Conservation (phyloP, 2,113 vertebrate genomes). For the Rhynchomys soricoides region DNA sequence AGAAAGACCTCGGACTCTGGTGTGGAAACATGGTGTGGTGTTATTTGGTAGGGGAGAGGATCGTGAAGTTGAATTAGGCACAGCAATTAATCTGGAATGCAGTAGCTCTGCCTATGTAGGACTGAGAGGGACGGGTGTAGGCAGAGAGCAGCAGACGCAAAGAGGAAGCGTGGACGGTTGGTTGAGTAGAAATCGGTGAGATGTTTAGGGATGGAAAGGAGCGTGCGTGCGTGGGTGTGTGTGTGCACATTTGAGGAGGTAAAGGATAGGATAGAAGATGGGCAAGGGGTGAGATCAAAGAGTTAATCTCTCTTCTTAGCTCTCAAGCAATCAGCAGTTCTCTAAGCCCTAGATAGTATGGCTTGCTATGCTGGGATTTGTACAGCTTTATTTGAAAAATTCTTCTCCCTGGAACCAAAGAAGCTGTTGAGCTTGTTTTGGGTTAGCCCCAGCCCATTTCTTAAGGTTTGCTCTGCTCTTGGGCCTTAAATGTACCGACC, state of each 20-base stretch:
- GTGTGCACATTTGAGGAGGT: background rate
- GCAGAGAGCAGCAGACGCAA: conserved; percentile 62
- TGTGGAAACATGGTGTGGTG: background rate
- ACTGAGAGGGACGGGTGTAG: conserved; percentile 4
- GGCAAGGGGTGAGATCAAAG: conserved; percentile 24
- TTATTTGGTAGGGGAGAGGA: background rate
- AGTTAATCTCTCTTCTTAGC: conserved; percentile 50
- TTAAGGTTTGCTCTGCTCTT: background rate
- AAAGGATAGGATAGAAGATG: background rate
- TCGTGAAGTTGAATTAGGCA: background rate
- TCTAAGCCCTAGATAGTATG: background rate
- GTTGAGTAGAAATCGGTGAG: conserved; percentile 49
- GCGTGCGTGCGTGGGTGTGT: no score
- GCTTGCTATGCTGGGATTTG: conserved; percentile 1
- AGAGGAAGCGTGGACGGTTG: conserved; percentile 59
- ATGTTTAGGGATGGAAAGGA: conserved; percentile 22
- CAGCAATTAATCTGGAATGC: background rate
- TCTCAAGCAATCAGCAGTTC: conserved; percentile 11
- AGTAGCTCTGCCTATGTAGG: background rate
- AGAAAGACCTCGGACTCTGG: background rate
- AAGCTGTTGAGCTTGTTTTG: background rate
- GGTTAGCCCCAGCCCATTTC: background rate
- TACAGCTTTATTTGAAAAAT: conserved; percentile 35
- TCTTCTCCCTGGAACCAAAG: background rate
- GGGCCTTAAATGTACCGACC: background rate